These are phyloP conservation scores for Corythaixoides concolor DNA, from an alignment of 2,113 vertebrate species.

Conservation along the genomic window DNA sequence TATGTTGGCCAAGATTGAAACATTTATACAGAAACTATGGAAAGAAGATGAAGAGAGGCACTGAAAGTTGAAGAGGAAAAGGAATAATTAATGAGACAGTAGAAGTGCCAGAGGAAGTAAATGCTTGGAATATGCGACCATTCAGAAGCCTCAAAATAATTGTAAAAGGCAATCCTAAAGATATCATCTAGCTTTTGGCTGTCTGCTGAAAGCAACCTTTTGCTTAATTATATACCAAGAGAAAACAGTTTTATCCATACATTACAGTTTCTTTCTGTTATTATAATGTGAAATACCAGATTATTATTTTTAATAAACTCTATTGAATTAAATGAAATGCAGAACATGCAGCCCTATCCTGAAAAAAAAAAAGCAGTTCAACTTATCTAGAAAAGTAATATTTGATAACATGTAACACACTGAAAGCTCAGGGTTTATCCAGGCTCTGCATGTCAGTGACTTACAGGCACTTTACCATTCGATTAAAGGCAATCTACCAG, in stretches of 20 bases:
- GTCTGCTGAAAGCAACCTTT: not conserved
- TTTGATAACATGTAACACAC: not conserved
- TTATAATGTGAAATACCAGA: not conserved
- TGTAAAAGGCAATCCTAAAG: not conserved
- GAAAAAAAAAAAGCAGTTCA: not conserved
- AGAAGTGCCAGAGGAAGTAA: not conserved
- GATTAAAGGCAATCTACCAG: not conserved
- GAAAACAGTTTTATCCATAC: not conserved
- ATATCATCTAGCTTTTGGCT: not conserved
- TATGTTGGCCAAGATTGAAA: not conserved
- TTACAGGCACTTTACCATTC: not conserved
- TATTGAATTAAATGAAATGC: not conserved
- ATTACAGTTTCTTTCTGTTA: not conserved
- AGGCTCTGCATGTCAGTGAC: not conserved
- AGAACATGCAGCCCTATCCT: not conserved
- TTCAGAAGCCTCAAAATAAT: not conserved
- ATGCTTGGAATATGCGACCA: not conserved
- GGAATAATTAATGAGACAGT: not conserved
- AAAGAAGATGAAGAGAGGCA: not conserved
- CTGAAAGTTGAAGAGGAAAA: not conserved
- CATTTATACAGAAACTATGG: not conserved
- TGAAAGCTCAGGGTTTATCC: not conserved
- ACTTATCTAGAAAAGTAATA: not conserved
- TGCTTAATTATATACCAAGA: not conserved
- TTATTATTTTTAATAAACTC: not conserved